Evolutionary conservation across 2,113 vertebrate genomes (phyloP), one percentile per base, ranked within the genome.

Genomic region (Ctenomys sociabilis): DNA sequence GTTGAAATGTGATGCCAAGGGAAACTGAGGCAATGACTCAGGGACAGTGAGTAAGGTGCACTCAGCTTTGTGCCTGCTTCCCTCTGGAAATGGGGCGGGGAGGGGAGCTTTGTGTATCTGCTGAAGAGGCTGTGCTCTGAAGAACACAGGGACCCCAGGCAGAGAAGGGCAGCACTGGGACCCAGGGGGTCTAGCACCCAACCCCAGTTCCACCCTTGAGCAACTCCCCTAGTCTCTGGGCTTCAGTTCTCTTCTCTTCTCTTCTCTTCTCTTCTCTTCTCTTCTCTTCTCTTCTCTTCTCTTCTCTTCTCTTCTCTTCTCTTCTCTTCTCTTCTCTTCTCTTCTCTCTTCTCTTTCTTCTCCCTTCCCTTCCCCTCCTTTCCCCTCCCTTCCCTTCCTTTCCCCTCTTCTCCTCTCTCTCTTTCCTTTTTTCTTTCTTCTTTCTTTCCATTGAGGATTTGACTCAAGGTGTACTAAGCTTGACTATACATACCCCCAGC

Each of bases 81-180:
- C 40, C 26, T 57, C 13, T 49, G 45, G 26, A 63, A 49, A 14
- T 28, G 3, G n/a, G 17, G 54, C n/a, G 17, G 26, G n/a, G 22
- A 5, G 19, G 35, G 1, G 5, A 52, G 35, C 22, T n/a, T 43
- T 49, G 11, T 7, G 1, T 8, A 30, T 52, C 59, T 3, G 3
- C 57, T 35, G 2, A 10, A 57, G 30, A 84, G 26, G 16, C n/a
- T 66, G 17, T 82, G 40, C 54, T 90, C 40, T 5, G 11, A 21
- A 57, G 72, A 11, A 40, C 3, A 10, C 35, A 35, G 63, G 21
- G 19, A 35, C 14, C 75, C 32, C 54, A 35, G 45, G 28, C 35
- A 66, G 68, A 85, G 45, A 75, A n/a, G 61, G 45, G 22, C 35
- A 30, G n/a, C 9, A 14, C n/a, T 78, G 2, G 61, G 2, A 40